Evolutionary conservation across 2,888 invertebrate genomes (phyloP).

Genomic region (Nasonovia ribisnigri): DNA sequence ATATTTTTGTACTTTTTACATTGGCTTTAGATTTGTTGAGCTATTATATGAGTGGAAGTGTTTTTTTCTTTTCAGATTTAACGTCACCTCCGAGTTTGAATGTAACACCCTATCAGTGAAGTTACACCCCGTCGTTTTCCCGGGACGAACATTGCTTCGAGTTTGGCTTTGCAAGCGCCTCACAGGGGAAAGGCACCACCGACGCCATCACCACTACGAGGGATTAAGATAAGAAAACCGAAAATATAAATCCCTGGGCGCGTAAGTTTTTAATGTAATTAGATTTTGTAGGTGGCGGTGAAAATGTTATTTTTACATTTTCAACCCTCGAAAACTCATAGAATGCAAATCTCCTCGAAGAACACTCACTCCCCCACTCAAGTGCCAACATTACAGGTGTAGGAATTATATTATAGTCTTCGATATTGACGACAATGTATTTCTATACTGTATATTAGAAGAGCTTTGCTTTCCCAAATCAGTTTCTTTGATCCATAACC

Average conservation of each 20-base stretch:
- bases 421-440: not conserved
- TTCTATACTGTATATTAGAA: not conserved
- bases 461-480: not conserved
- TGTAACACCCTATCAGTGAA: slow-evolving; percentile 29
- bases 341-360: not conserved
- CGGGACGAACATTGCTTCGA: not conserved
- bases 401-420: not conserved
- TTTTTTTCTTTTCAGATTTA: slow-evolving; percentile 1
- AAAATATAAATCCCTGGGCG: slow-evolving; percentile 11
- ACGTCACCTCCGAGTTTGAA: slow-evolving; percentile 25
- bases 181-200: not conserved
- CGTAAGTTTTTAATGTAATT: slow-evolving; percentile 55
- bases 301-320: slow-evolving; percentile 45
- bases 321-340: not conserved
- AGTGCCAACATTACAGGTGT: not conserved
- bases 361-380: not conserved
- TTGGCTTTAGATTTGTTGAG: not conserved
- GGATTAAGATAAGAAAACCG: slow-evolving; percentile 51
- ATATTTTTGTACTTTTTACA: not conserved
- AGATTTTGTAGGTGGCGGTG: slow-evolving; percentile 29
- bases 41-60: slow-evolving; percentile 23
- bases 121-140: slow-evolving; percentile 4
- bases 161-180: not conserved
- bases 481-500: not conserved
- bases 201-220: not conserved